These are phyloP conservation scores for Macrophya annulata DNA, from an alignment of 2,888 invertebrate species.

Conservation along the genomic window DNA sequence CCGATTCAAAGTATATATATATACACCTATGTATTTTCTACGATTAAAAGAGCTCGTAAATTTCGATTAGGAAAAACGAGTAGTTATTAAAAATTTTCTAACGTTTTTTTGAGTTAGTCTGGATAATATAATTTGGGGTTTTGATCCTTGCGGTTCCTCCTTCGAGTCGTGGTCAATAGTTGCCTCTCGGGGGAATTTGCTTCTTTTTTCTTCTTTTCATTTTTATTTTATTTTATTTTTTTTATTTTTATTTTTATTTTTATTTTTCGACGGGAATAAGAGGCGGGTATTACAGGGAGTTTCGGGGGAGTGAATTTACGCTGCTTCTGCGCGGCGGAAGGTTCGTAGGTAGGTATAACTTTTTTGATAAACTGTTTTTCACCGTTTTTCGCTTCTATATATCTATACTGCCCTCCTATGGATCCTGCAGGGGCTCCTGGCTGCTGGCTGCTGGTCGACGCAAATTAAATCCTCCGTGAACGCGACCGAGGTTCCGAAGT, in stretches of 20 bases:
- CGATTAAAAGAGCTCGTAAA: too few species aligned
- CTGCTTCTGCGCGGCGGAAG: conserved; percentile 67
- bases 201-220: too few species aligned
- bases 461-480: conserved; percentile 74
- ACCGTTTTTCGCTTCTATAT: conserved; percentile 55
- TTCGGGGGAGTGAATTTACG: background rate
- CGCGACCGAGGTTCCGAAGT: background rate
- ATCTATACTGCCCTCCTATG: background rate
- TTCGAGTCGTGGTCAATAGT: conserved; percentile 21
- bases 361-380: conserved; percentile 78
- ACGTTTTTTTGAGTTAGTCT: background rate
- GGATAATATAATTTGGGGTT: background rate
- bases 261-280: background rate
- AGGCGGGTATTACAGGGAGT: background rate
- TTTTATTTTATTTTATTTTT: too few species aligned
- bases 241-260: background rate
- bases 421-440: conserved; percentile 41
- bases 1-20: too few species aligned
- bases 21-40: too few species aligned
- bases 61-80: too few species aligned
- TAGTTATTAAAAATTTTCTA: background rate
- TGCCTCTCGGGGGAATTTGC: background rate
- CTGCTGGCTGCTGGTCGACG: conserved; percentile 68
- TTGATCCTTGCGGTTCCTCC: background rate
- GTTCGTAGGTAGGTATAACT: conserved; percentile 63